These are phyloP conservation scores for Catostomus latipinnis DNA, from an alignment of 2,797 vertebrate species.

Conservation along the genomic window DNA sequence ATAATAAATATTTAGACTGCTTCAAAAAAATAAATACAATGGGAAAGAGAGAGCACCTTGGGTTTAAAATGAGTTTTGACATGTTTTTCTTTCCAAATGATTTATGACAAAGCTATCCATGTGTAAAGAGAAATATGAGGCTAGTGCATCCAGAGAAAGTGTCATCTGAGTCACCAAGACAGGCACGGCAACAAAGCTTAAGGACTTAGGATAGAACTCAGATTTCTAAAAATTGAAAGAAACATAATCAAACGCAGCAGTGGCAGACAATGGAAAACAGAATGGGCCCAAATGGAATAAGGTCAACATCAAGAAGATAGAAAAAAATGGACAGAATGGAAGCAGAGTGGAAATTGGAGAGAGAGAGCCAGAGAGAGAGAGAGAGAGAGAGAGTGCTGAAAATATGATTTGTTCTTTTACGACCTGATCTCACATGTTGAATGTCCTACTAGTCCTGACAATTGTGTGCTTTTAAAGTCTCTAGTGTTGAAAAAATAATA, in stretches of 20 bases:
- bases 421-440: no score
- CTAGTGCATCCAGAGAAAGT: slow-evolving; percentile 70
- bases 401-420: no score
- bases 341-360: not conserved
- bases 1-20: slow-evolving; percentile 52
- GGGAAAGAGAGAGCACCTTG: slow-evolving; percentile 60
- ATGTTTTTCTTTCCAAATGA: slow-evolving; percentile 76
- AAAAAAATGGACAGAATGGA: slow-evolving; percentile 16
- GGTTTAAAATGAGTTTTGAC: slow-evolving; percentile 69
- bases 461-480: no score
- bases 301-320: slow-evolving; percentile 8
- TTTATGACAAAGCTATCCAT: slow-evolving; percentile 71
- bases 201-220: slow-evolving; percentile 31
- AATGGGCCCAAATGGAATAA: slow-evolving; percentile 37
- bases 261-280: slow-evolving; percentile 48
- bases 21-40: slow-evolving; percentile 49
- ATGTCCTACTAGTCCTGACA: no score
- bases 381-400: no score
- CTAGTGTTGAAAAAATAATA: no score
- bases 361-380: not conserved
- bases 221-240: slow-evolving; percentile 11
- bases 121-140: slow-evolving; percentile 72
- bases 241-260: slow-evolving; percentile 61
- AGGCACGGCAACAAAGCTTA: slow-evolving; percentile 68
- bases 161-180: slow-evolving; percentile 68